These are phyloP conservation scores for Pseudeuparius sepicola DNA, from an alignment of 2,888 invertebrate genomes.

Conservation along the genomic window DNA sequence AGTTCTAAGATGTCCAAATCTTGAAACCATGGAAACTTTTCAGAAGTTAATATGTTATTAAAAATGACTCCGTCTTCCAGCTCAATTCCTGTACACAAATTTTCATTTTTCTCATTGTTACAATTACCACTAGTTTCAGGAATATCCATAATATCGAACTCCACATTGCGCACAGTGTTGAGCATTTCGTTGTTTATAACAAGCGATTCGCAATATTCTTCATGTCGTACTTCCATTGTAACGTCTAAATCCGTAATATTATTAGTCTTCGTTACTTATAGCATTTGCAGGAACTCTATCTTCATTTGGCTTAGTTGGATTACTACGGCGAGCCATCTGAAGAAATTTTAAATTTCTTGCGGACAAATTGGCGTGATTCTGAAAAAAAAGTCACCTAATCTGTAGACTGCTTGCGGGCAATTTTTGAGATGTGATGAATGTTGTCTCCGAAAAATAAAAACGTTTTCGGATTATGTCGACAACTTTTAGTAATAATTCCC, in stretches of 20 bases:
- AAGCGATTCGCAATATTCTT: too few species aligned
- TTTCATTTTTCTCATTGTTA: too few species aligned
- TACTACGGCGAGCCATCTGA: constrained; percentile 1
- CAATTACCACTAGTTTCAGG: neutral
- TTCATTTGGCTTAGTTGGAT: neutral
- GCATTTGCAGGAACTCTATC: neutral
- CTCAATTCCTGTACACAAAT: too few species aligned
- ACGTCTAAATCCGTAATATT: neutral
- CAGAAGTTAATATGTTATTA: too few species aligned
- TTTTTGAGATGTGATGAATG: too few species aligned
- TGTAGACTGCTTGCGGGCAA: too few species aligned
- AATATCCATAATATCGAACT: constrained; percentile 2
- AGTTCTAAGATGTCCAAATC: neutral
- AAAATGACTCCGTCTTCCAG: too few species aligned
- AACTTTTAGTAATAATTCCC: neutral
- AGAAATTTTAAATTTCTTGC: constrained; percentile 1
- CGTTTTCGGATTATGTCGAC: too few species aligned
- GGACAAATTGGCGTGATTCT: neutral
- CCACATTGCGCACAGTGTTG: constrained; percentile 1
- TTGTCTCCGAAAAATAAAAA: too few species aligned
- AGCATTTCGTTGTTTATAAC: constrained; percentile 1
- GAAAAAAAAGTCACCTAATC: constrained; percentile 3
- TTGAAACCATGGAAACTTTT: neutral
- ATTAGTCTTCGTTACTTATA: neutral
- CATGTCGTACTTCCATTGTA: neutral